Evolutionary conservation across 2,797 vertebrate genomes (phyloP).

Genomic region (Glossophaga mutica): DNA sequence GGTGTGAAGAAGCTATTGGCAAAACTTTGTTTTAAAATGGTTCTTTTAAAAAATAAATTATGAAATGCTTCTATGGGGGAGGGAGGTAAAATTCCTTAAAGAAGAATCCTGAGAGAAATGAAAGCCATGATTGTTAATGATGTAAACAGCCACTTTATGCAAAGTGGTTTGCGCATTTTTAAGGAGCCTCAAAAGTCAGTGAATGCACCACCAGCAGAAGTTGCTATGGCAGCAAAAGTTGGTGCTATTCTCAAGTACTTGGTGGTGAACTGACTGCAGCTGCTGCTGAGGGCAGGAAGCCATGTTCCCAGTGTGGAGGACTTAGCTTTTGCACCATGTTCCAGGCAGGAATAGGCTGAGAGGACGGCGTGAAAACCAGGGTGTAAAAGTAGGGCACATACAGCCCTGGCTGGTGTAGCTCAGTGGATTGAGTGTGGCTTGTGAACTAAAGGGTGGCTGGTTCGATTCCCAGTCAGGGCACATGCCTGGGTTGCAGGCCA

Average conservation of each 20-base stretch:
- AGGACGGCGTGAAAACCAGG: not conserved
- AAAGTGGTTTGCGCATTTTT: not conserved
- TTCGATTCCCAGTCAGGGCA: no score
- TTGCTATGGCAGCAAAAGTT: slow-evolving; percentile 53
- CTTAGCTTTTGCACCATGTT: not conserved
- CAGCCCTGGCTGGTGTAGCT: no score
- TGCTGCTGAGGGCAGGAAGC: not conserved
- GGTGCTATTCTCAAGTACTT: not conserved
- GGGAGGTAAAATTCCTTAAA: not conserved
- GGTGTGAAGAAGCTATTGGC: not conserved
- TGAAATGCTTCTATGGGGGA: not conserved
- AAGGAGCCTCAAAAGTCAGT: slow-evolving; percentile 48
- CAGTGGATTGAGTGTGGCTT: no score
- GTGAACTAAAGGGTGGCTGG: no score
- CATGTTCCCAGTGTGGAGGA: not conserved
- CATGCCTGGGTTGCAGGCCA: no score
- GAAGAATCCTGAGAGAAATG: not conserved
- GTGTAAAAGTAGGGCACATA: no score
- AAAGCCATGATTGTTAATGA: not conserved
- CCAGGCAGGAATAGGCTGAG: not conserved
- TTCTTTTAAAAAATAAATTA: not conserved
- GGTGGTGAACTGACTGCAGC: not conserved
- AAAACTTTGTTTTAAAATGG: slow-evolving; percentile 6
- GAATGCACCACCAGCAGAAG: not conserved
- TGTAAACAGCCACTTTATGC: not conserved